Evolutionary conservation across 2,888 invertebrate species (phyloP).

Genomic region (Boloria selene): DNA sequence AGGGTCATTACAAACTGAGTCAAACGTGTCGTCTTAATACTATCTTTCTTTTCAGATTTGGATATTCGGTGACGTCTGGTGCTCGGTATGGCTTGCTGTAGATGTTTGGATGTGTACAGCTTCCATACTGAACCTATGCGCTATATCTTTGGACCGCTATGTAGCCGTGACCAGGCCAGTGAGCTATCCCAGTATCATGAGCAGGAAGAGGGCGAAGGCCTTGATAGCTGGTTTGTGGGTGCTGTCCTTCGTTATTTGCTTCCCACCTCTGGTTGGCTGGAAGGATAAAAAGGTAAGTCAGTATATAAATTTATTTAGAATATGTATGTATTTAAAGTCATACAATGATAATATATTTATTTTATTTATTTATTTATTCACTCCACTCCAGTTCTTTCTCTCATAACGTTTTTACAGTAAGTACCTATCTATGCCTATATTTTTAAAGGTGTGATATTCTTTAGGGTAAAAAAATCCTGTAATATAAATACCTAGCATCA

Average conservation of each 20-base stretch:
- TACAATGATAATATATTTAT: no score
- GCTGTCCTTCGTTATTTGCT: constrained; percentile 97
- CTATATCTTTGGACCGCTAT: constrained; percentile 96
- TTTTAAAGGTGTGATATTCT: no score
- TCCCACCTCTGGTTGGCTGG: constrained; percentile 97
- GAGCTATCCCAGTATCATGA: constrained; percentile 96
- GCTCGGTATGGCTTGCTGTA: constrained; percentile 97
- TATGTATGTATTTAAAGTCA: not conserved
- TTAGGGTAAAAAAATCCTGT: no score
- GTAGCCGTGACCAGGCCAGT: constrained; percentile 98
- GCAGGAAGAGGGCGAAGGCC: constrained; percentile 90
- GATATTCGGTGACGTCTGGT: constrained; percentile 98
- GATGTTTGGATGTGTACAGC: constrained; percentile 99
- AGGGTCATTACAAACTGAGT: no score
- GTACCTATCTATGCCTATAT: no score
- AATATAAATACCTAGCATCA: no score
- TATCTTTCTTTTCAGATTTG: constrained; percentile 87
- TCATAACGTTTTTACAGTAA: no score
- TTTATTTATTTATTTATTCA: no score
- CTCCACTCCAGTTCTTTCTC: no score
- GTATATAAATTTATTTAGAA: not conserved
- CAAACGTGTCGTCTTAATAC: no score
- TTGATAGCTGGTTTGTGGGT: constrained; percentile 97
- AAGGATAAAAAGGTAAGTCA: constrained; percentile 83
- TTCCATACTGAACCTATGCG: constrained; percentile 97